Evolutionary conservation across 2,113 vertebrate species (phyloP), one percentile per base, ranked within the genome.

Genomic region (Apeltes quadracus): DNA sequence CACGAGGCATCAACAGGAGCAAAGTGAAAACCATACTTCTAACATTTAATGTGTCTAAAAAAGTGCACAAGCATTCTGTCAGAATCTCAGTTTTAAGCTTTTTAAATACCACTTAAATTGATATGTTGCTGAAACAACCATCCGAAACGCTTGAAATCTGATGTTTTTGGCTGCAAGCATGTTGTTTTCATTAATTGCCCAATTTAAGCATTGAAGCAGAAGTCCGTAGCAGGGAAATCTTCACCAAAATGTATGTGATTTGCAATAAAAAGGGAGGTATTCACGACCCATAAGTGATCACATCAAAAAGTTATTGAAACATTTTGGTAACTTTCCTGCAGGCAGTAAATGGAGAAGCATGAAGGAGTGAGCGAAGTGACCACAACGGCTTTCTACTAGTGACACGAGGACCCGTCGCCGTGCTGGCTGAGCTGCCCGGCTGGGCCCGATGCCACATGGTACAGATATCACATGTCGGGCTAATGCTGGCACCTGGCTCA

Each of bases 381-480:
- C 29, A 32, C 29, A 68, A 22, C 22, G 1, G 58, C 67, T 73
- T 48, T 75, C 32, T 64, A 12, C 55, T 48, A 20, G 29, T 69
- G 75, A 73, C 64, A 76, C 36, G 25, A 72, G 72, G 75, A 61
- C 50, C 62, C 59, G 59, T 73, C 78, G 74, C 15, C 8, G 20
- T 74, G 67, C 22, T 34, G 69, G 27, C 76, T 59, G 50, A 56
- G 50, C 34, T 48, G 41, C 68, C 57, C 11, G 43, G 23, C 75
- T 69, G 46, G 73, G 66, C 76, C 58, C 4, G 2, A 12, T n/a
- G 77, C 73, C 76, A 71, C 16, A 41, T 50, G 81, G 76, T 82
- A 78, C 75, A 83, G 61, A 53, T 82, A 88, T 86, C 86, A 66
- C 59, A 53, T 85, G 48, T 69, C 78, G 10, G 82, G 61, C 74